Conservation (phyloP, 2,797 vertebrate species). For the Acanthornis magna region DNA sequence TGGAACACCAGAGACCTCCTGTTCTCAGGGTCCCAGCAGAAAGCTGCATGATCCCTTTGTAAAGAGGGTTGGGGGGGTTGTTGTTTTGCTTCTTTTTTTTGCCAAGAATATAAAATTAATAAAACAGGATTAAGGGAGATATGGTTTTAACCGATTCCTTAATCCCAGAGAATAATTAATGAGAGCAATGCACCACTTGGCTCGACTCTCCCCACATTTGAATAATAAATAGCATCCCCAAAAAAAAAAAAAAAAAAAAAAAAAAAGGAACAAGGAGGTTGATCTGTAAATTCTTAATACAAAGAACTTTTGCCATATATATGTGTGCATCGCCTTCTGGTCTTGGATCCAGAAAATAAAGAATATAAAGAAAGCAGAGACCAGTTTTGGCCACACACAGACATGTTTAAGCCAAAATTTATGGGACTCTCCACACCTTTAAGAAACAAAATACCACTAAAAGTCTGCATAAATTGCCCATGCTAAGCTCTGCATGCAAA, state of each 20-base stretch:
- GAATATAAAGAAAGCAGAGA: background rate
- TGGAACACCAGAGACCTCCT: conserved; percentile 70
- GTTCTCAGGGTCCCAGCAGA: conserved; percentile 63
- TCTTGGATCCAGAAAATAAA: background rate
- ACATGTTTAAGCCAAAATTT: background rate
- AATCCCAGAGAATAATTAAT: conserved; percentile 81
- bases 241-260: background rate
- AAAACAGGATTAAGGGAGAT: conserved; percentile 78
- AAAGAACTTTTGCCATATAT: background rate
- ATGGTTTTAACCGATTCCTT: conserved; percentile 73
- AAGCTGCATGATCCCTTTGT: conserved; percentile 72
- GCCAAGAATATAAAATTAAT: conserved; percentile 80
- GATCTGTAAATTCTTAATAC: background rate
- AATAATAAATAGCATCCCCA: conserved; percentile 72
- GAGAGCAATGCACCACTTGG: conserved; percentile 71
- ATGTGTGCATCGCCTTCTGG: rapidly evolving
- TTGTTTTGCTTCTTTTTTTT: conserved; percentile 48
- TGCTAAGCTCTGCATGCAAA: rapidly evolving
- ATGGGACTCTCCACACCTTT: background rate
- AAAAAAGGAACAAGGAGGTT: background rate
- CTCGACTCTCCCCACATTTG: conserved; percentile 61
- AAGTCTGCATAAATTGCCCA: background rate
- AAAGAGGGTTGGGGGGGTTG: background rate
- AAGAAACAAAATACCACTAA: background rate
- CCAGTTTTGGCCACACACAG: background rate